Conservation (phyloP, 2,888 invertebrate species). For the Thysanoteuthis rhombus region DNA sequence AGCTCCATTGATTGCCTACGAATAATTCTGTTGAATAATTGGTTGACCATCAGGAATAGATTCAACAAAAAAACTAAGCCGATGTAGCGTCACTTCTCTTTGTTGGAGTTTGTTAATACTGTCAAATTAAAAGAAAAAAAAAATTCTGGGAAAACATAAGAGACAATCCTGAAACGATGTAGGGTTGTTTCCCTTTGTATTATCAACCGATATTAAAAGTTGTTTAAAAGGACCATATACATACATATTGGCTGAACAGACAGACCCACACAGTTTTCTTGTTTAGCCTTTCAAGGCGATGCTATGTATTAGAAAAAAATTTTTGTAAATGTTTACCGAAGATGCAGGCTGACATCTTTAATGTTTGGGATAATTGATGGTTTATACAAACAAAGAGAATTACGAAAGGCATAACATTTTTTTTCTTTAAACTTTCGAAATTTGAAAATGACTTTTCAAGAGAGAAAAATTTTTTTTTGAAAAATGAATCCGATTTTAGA, state of each 20-base stretch:
- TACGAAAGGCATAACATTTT: neutral
- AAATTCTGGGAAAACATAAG: neutral
- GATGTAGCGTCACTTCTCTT: neutral
- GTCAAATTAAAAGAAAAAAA: neutral
- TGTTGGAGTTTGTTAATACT: neutral
- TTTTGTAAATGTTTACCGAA: neutral
- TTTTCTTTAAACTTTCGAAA: neutral
- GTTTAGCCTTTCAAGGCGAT: neutral
- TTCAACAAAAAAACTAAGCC: neutral
- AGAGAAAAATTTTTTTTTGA: neutral
- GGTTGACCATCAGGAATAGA: neutral
- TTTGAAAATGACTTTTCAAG: neutral
- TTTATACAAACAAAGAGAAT: neutral
- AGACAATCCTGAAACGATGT: neutral
- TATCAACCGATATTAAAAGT: neutral
- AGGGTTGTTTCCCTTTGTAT: neutral
- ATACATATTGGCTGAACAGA: neutral
- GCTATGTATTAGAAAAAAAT: neutral
- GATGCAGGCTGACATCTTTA: neutral
- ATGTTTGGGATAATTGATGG: neutral
- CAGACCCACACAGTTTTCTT: neutral
- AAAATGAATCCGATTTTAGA: neutral
- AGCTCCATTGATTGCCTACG: neutral
- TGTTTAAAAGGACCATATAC: neutral
- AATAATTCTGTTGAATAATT: neutral